These are phyloP conservation scores for Dermolepida albohirtum DNA, from an alignment of 2,888 invertebrate genomes.

Conservation along the genomic window DNA sequence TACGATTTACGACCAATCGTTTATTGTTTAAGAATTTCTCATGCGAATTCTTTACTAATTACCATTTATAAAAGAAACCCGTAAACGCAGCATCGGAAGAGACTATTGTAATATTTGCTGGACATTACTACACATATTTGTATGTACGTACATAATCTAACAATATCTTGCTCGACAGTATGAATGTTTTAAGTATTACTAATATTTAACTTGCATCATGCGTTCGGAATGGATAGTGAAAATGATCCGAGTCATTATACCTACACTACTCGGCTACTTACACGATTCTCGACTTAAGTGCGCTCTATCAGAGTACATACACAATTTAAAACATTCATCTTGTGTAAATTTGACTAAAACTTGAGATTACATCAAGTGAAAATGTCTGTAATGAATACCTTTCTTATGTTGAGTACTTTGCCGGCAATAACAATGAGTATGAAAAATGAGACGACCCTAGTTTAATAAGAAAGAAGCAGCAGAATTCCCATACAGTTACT, in stretches of 20 bases:
- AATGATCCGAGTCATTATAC: slow-evolving; percentile 34
- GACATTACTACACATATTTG: no score
- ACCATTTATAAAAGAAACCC: no score
- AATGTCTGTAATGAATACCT: slow-evolving; percentile 38
- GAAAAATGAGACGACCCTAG: no score
- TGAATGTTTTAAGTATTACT: slow-evolving; percentile 8
- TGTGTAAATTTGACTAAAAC: slow-evolving; percentile 43
- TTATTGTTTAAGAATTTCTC: no score
- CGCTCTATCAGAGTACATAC: slow-evolving; percentile 25
- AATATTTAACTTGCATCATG: slow-evolving; percentile 25
- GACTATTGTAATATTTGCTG: no score
- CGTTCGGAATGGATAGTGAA: slow-evolving; percentile 27
- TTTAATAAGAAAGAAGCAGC: no score
- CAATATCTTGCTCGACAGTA: neutral
- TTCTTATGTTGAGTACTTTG: slow-evolving; percentile 23
- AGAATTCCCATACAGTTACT: no score
- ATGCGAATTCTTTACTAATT: no score
- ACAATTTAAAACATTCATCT: slow-evolving; percentile 37
- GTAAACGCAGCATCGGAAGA: no score
- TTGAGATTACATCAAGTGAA: slow-evolving; percentile 38
- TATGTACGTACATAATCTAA: no score
- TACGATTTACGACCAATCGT: no score
- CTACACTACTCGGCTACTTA: slow-evolving; percentile 33
- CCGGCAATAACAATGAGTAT: neutral
- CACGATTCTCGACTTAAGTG: slow-evolving; percentile 30